These are phyloP conservation scores for Apis laboriosa DNA, from an alignment of 1,140 invertebrate genomes.

Conservation along the genomic window DNA sequence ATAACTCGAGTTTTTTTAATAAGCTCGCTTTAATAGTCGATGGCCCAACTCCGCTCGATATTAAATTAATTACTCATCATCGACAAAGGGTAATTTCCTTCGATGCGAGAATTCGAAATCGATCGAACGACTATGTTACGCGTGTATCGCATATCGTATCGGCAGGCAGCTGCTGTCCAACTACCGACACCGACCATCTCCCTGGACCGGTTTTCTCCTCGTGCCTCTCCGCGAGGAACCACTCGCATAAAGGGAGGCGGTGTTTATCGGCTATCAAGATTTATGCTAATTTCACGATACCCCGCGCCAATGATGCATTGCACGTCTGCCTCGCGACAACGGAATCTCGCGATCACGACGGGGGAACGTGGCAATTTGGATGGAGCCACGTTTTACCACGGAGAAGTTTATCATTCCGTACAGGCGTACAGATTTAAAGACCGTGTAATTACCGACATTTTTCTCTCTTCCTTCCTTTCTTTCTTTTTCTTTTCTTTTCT, in stretches of 20 bases:
- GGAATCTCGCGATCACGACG: background rate
- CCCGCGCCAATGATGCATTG: background rate
- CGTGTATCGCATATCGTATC: constrained; percentile 14
- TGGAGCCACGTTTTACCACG: background rate
- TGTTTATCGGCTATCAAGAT: constrained; percentile 32
- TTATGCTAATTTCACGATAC: constrained; percentile 32
- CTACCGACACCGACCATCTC: constrained; percentile 22
- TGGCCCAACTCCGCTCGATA: background rate
- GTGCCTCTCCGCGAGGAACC: background rate
- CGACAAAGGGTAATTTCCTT: constrained; percentile 17
- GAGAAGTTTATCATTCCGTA: background rate
- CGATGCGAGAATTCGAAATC: background rate
- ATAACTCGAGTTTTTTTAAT: background rate
- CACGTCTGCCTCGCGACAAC: background rate
- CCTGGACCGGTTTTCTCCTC: constrained; percentile 27
- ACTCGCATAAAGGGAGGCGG: background rate
- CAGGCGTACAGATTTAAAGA: background rate
- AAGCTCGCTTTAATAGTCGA: background rate
- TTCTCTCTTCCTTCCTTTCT: too few relatives aligned
- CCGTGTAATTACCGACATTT: background rate
- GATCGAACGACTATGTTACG: background rate
- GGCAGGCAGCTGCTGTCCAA: constrained; percentile 41
- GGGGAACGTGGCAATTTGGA: constrained; percentile 15
- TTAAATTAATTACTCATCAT: constrained; percentile 7
- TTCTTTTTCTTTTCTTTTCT: background rate